Percentiles rank a stretch among this genome's conserved stretches.
phyloP scores from a whole-genome alignment of 92 coral and sea anemone species.

The Anthopleura xanthogrammica region DNA sequence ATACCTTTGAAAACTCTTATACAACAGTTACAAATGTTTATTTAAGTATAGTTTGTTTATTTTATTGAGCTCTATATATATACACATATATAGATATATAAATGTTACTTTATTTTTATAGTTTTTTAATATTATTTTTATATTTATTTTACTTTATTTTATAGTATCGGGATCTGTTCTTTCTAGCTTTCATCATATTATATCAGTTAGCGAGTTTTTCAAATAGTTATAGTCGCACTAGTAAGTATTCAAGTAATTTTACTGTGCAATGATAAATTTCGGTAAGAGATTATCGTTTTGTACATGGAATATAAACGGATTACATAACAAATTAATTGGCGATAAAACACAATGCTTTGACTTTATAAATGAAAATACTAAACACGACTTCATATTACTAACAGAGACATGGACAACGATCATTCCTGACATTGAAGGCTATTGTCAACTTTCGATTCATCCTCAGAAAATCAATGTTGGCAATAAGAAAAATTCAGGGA shows the following conservation, averaged over 20 bases:
- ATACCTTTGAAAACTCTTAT: neutral
- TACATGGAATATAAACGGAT: neutral
- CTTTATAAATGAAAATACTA: neutral
- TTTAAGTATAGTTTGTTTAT: neutral
- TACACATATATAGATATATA: neutral
- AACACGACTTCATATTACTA: neutral
- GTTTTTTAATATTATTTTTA: neutral
- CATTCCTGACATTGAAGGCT: neutral
- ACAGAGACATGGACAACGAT: neutral
- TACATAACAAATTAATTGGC: neutral
- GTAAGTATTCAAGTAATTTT: neutral
- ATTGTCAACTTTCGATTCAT: neutral
- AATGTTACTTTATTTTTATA: neutral
- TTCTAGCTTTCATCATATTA: too few species aligned
- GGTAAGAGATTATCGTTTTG: neutral
- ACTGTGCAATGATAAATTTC: neutral
- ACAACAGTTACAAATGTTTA: slow-evolving; percentile 3
- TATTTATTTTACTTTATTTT: too few species aligned
- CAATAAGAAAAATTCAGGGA: neutral
- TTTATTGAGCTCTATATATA: neutral
- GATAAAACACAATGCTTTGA: neutral
- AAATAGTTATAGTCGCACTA: neutral
- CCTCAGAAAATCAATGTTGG: too few species aligned
- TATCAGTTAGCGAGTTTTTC: too few species aligned
- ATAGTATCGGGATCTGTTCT: too few species aligned